Evolutionary conservation across 2,113 vertebrate species (phyloP).

Genomic region (Eptatretus burgeri): DNA sequence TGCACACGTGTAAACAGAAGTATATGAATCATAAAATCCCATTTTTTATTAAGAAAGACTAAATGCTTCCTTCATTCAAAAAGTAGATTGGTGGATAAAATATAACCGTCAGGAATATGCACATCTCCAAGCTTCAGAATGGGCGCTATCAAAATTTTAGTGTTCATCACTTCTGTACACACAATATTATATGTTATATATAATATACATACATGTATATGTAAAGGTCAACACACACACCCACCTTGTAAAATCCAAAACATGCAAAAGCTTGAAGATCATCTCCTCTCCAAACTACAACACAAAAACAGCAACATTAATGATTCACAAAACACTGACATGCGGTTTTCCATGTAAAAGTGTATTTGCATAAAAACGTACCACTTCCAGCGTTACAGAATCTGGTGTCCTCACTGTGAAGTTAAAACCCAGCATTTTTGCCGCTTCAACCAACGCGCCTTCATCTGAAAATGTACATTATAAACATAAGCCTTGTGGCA

Average conservation of each 20-base stretch:
- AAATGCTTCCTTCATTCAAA: not conserved
- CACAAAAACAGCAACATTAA: slow-evolving; percentile 9
- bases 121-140: not conserved
- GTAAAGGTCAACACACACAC: not conserved
- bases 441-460: slow-evolving; percentile 69
- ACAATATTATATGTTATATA: too few species aligned
- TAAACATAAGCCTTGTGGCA: not conserved
- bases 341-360: too few species aligned
- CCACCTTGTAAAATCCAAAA: slow-evolving; percentile 93
- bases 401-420: slow-evolving; percentile 82
- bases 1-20: slow-evolving; percentile 14
- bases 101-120: not conserved
- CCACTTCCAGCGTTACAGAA: slow-evolving; percentile 57
- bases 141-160: too few species aligned
- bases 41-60: not conserved
- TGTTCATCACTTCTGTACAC: too few species aligned
- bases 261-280: slow-evolving; percentile 59
- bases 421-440: slow-evolving; percentile 45
- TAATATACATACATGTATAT: too few species aligned
- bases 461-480: slow-evolving; percentile 33
- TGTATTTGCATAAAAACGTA: slow-evolving; percentile 19
- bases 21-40: slow-evolving; percentile 1
- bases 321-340: not conserved
- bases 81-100: not conserved
- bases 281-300: slow-evolving; percentile 47